Conservation (phyloP, 2,888 invertebrate genomes). For the Microchrysa polita region DNA sequence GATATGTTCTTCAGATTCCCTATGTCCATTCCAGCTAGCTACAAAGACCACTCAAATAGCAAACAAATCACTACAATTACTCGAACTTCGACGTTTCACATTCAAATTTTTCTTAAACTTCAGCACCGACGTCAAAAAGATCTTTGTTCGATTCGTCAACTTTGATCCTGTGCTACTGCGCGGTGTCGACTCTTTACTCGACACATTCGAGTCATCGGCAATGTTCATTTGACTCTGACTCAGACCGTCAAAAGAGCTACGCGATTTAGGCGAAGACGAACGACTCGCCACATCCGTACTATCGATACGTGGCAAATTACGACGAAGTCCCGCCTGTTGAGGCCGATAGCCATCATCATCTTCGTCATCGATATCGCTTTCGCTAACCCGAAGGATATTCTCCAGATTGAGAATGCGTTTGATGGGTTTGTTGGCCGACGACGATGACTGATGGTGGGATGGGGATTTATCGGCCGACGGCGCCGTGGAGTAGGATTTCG, state of each 20-base stretch:
- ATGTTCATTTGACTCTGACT: constrained; percentile 39
- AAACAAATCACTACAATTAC: constrained; percentile 63
- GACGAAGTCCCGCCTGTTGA: constrained; percentile 36
- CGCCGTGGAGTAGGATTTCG: constrained; percentile 37
- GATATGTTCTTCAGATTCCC: too few relatives aligned
- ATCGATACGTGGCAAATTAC: constrained; percentile 36
- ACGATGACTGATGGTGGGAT: constrained; percentile 46
- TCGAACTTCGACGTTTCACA: constrained; percentile 60
- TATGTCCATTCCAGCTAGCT: too few relatives aligned
- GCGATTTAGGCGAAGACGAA: constrained; percentile 56
- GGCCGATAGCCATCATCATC: constrained; percentile 56
- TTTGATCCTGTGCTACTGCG: constrained; percentile 58
- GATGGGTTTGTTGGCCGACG: constrained; percentile 54
- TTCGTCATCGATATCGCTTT: constrained; percentile 65
- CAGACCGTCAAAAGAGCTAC: constrained; percentile 53
- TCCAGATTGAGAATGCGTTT: constrained; percentile 61
- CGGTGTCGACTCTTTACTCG: constrained; percentile 47
- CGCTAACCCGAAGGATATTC: constrained; percentile 62
- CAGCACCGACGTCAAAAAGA: constrained; percentile 61
- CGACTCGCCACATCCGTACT: constrained; percentile 48
- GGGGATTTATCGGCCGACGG: constrained; percentile 3
- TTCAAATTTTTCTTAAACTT: constrained; percentile 61
- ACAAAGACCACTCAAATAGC: constrained; percentile 57
- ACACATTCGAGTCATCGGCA: constrained; percentile 34
- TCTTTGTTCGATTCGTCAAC: constrained; percentile 61